phyloP scores from a whole-genome alignment of 2,888 invertebrate species.

The Megastigmus dorsalis region DNA sequence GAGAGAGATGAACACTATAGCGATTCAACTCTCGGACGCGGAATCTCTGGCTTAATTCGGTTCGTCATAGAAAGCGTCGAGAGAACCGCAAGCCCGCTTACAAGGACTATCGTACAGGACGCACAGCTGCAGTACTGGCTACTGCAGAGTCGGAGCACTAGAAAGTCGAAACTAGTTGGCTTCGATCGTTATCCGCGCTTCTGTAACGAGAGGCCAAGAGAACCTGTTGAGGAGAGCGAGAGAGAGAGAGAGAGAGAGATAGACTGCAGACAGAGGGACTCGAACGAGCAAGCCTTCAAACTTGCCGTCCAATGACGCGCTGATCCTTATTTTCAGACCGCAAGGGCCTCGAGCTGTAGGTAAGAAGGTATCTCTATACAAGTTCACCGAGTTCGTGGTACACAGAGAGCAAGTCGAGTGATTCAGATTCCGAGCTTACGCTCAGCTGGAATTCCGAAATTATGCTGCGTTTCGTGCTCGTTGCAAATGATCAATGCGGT shows the following conservation, averaged over 20 bases:
- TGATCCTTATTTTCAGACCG: conserved; percentile 31
- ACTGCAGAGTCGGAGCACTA: conserved; percentile 29
- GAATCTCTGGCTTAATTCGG: conserved; percentile 17
- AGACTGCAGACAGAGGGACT: not conserved
- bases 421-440: conserved; percentile 1
- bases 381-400: not conserved
- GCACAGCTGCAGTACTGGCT: not conserved
- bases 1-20: too few relatives aligned
- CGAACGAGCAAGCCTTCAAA: conserved; percentile 14
- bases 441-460: not conserved
- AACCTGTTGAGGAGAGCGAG: conserved; percentile 24
- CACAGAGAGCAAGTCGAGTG: not conserved
- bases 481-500: not conserved
- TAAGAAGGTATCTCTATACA: not conserved
- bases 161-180: conserved; percentile 54
- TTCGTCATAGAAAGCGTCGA: conserved; percentile 15
- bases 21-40: too few relatives aligned
- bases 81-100: too few relatives aligned
- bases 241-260: not conserved
- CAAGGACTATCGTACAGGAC: conserved; percentile 16
- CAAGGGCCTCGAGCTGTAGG: conserved; percentile 22
- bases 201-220: conserved; percentile 47
- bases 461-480: not conserved
- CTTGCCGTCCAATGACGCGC: conserved; percentile 12
- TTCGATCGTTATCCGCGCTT: conserved; percentile 60